Evolutionary conservation across 2,113 vertebrate genomes (phyloP).

Genomic region (Zosterops lateralis): DNA sequence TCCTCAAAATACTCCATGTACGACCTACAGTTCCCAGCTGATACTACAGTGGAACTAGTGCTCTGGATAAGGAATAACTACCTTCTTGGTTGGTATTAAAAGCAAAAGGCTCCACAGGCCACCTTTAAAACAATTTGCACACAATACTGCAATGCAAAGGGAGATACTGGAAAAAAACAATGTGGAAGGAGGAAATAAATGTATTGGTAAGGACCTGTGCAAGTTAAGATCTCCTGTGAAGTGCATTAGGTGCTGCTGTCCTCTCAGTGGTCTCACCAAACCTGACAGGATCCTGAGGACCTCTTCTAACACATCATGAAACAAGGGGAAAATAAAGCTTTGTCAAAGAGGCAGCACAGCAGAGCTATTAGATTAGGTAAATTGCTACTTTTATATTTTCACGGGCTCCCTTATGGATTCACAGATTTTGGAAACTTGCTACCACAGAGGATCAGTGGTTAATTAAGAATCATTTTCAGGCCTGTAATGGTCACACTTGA

Average conservation of each 20-base stretch:
- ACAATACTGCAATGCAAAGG: background rate
- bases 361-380: constrained; percentile 66
- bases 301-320: background rate
- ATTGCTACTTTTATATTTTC: constrained; percentile 62
- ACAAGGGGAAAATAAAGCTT: constrained; percentile 5
- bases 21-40: background rate
- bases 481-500: constrained; percentile 79
- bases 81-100: background rate
- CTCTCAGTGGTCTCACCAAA: background rate
- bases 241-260: background rate
- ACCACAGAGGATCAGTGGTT: constrained; percentile 81
- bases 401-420: constrained; percentile 67
- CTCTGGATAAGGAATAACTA: background rate
- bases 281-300: background rate
- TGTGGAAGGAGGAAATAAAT: background rate
- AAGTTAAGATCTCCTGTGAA: background rate
- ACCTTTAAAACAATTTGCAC: background rate
- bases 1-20: background rate
- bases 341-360: constrained; percentile 12
- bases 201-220: background rate
- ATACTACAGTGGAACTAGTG: background rate
- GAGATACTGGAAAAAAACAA: background rate
- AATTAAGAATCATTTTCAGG: constrained; percentile 83
- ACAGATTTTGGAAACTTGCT: constrained; percentile 72
- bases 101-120: background rate